Conservation (phyloP, 2,113 vertebrate species). For the Ciconia stormi region DNA sequence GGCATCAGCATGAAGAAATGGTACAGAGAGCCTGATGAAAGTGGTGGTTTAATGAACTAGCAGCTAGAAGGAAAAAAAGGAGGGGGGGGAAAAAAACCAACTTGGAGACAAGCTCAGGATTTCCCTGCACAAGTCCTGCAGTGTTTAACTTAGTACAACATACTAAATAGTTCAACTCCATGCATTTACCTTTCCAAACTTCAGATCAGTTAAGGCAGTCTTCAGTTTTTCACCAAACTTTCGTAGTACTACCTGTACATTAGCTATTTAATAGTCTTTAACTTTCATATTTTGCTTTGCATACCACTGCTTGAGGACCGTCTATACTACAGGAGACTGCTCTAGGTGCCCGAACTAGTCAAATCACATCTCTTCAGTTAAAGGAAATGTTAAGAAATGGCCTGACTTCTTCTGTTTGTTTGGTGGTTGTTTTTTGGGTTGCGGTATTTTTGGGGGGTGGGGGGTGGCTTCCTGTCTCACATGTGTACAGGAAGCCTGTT, state of each 20-base stretch:
- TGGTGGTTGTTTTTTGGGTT: background rate
- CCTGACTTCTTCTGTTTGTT: background rate
- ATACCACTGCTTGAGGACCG: background rate
- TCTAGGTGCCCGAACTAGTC: background rate
- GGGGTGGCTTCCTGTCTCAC: background rate
- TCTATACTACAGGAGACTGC: background rate
- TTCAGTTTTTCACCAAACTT: background rate
- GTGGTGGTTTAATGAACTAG: background rate
- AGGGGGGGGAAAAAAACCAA: no score
- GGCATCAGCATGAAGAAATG: background rate
- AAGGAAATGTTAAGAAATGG: background rate
- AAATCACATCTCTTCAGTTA: background rate
- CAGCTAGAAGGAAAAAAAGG: background rate
- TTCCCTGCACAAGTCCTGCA: background rate
- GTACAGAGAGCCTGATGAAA: background rate
- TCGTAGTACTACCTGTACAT: background rate
- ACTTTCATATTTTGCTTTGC: background rate
- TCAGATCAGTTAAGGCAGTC: background rate
- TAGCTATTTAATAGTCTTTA: background rate
- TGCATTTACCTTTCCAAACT: background rate
- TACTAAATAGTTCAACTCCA: background rate
- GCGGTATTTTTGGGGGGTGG: accelerated
- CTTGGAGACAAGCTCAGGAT: background rate
- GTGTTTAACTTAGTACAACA: background rate
- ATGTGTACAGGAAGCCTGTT: background rate